Evolutionary conservation across 2,888 invertebrate genomes (phyloP).

Genomic region (Barypeithes pellucidus): DNA sequence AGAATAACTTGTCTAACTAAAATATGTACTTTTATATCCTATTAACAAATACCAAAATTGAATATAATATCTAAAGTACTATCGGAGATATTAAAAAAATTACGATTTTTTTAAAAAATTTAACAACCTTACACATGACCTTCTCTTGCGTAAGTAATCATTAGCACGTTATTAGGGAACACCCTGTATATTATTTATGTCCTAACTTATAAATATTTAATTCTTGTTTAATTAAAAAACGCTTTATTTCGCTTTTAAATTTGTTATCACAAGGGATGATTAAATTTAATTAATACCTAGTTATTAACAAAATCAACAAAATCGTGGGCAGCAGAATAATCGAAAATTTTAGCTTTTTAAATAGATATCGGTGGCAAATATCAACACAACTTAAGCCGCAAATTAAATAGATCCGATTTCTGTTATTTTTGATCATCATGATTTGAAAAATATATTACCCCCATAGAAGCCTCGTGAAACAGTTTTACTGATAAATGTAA

Average conservation of each 20-base stretch:
- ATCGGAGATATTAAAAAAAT: too few relatives aligned
- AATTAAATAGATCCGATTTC: neutral
- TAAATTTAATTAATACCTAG: constrained; percentile 22
- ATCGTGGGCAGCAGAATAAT: constrained; percentile 14
- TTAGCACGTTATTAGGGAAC: too few relatives aligned
- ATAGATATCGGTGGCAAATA: constrained; percentile 4
- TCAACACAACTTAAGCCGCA: neutral
- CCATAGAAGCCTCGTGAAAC: constrained; percentile 1
- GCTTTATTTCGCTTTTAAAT: constrained; percentile 27
- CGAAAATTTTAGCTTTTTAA: constrained; percentile 11
- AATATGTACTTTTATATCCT: too few relatives aligned
- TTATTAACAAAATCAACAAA: constrained; percentile 35
- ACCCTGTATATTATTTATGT: too few relatives aligned
- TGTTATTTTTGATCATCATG: neutral
- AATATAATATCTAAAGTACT: too few relatives aligned
- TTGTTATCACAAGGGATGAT: constrained; percentile 13
- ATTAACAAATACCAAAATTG: too few relatives aligned
- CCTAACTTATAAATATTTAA: too few relatives aligned
- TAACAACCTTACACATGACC: too few relatives aligned
- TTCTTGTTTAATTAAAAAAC: constrained; percentile 29
- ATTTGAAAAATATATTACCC: constrained; percentile 2
- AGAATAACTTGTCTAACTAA: too few relatives aligned
- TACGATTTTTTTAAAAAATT: too few relatives aligned
- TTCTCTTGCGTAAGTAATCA: too few relatives aligned
- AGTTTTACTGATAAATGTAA: constrained; percentile 11